Evolutionary conservation across 2,888 invertebrate genomes (phyloP), one percentile per base, ranked within the genome.

Genomic region (Agelastica alni): DNA sequence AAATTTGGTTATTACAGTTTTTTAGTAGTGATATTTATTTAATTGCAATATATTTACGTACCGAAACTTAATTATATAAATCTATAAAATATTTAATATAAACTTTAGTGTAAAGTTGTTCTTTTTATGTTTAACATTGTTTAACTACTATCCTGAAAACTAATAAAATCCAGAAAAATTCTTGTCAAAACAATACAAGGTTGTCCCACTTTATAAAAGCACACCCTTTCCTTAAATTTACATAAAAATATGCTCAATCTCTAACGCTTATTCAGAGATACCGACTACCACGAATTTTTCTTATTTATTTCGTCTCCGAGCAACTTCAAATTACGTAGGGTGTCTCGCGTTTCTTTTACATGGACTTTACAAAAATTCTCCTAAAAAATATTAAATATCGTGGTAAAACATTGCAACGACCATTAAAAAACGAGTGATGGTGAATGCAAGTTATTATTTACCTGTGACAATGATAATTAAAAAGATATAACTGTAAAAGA

Each of bases 131-230:
- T 26, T 26, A 26, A 26, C 26, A 26, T 7, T 7, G 26, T 6
- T 26, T 26, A 3, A 26, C 26, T 7, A 2, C 2, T 26, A 9
- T 26, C 9, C 26, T 2, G 26, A 26, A 2, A 9, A 26, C 26
- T 26, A 7, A 26, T 2, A 26, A 26, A 26, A 26, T 9, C 26
- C 9, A 26, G 26, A 9, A 9, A 6, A 6, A 26, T 7, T 26
- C 26, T 26, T 26, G 3, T 26, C 26, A 59, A 52, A 62, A 62
- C 60, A 63, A 57, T 57, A 58, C 60, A 61, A 63, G 61, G 63
- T 66, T 59, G 62, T 61, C 56, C 60, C 59, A 62, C 60, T 60
- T 64, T 60, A 60, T 63, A 61, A 63, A 59, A 61, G 58, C 32
- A 47, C 47, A 48, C 48, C 48, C 48, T 39, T 39, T 39, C 39